Conservation (phyloP, 2,888 invertebrate species). For the Herminia tarsipennalis region DNA sequence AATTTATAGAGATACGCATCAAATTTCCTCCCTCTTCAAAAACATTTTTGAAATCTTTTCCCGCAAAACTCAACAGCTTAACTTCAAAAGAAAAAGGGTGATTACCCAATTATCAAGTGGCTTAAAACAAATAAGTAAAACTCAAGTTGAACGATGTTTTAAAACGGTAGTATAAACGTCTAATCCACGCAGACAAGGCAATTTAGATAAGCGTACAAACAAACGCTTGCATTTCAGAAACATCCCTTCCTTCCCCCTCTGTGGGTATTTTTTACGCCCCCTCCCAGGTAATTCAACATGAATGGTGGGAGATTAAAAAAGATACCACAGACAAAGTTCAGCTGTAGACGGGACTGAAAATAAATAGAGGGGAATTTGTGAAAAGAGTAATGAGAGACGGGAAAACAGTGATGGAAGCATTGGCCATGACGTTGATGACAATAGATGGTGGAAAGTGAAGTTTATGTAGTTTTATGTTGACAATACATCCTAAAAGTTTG, state of each 20-base stretch:
- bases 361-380: conserved; percentile 38
- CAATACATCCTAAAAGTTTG: too few relatives aligned
- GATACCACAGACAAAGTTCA: conserved; percentile 45
- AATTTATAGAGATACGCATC: too few relatives aligned
- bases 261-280: conserved; percentile 3
- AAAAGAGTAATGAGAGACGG: conserved; percentile 37
- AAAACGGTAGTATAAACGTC: conserved; percentile 12
- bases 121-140: conserved; percentile 16
- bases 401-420: conserved; percentile 11
- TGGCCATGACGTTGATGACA: conserved; percentile 13
- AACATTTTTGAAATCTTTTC: too few relatives aligned
- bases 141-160: neutral
- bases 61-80: conserved; percentile 2
- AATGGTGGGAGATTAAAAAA: conserved; percentile 52
- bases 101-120: conserved; percentile 16
- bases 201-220: conserved; percentile 40
- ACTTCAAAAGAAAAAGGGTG: conserved; percentile 13
- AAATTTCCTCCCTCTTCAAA: too few relatives aligned
- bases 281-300: conserved; percentile 39
- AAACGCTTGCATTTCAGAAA: conserved; percentile 26
- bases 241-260: conserved; percentile 19
- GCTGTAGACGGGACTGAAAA: conserved; percentile 36
- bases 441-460: too few relatives aligned
- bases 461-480: too few relatives aligned
- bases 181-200: conserved; percentile 28